Evolutionary conservation across 1,140 invertebrate species (phyloP), one percentile per base, ranked within the genome.

Genomic region (Samia ricini): DNA sequence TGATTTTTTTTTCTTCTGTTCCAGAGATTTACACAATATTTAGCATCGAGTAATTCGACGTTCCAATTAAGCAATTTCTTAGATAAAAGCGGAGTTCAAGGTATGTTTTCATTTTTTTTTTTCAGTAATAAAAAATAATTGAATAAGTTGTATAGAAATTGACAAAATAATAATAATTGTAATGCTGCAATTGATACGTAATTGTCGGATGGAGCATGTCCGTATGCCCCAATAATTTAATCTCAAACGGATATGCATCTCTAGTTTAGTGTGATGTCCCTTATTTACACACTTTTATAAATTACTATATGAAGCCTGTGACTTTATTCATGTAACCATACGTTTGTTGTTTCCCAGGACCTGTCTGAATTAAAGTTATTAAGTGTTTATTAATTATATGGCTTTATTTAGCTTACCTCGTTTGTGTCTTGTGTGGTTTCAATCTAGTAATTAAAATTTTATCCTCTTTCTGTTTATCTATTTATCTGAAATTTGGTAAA

Each of bases 11-110:
- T 85, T 88, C 73, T 87, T 90, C 76, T 83, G 72, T 95, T 96
- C 71, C 95, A 99, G 98, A 95, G 99, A 87, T 99, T 99, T 91
- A 99, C 98, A 85, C 99, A 99, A 93, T 99, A 99, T 92, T 93
- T 99, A 88, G 99, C 99, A 59, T 99, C 98, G 67, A 99, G 97
- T 92, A 99, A 99, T 93, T 99, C 98, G 89, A 98, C 97, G 76
- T 99, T 99, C 93, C 98, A 99, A 92, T 94, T 99, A 79, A 96
- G 95, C 89, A 97, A 95, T 93, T 99, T 99, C 91, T 92, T 99
- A 83, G 99, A 99, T 91, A 99, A 99, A 92, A 96, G 97, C 83
- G 96, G 96, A 84, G 95, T 97, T 63, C 96, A 97, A 96, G 97
- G 97, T 98, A 93, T 79, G 84, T 85, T 64, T 57, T n/a, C 60